A percentile compares a stretch with the other conserved stretches of the same genome.
phyloP scores from a whole-genome alignment of 2,113 vertebrate species.

The Siphamia tubifer region DNA sequence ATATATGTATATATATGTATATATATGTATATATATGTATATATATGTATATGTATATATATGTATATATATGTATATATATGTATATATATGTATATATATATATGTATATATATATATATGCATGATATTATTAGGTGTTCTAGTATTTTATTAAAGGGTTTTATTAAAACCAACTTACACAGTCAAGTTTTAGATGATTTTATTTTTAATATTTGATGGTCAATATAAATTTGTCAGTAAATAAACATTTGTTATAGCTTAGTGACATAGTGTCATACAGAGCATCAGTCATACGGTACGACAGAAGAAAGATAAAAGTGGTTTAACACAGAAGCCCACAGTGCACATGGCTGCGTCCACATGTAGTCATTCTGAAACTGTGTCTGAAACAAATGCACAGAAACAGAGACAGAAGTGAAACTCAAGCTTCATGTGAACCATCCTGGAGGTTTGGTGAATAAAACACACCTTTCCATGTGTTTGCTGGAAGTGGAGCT shows the following conservation, averaged over 20 bases:
- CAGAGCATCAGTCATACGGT: constrained; percentile 39
- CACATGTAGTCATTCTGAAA: constrained; percentile 39
- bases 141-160: no score
- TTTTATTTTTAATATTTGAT: constrained; percentile 42
- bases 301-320: constrained; percentile 29
- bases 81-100: no score
- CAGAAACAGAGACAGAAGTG: constrained; percentile 20
- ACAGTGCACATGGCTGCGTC: constrained; percentile 42
- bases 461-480: constrained; percentile 37
- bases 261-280: constrained; percentile 37
- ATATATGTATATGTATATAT: no score
- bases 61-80: no score
- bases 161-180: background rate
- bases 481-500: background rate
- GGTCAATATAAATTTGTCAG: constrained; percentile 56
- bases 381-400: constrained; percentile 11
- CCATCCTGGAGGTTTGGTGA: constrained; percentile 6
- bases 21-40: no score
- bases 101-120: no score
- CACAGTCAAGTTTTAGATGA: background rate
- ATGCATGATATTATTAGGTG: no score
- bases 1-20: no score
- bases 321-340: constrained; percentile 50
- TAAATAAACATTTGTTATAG: constrained; percentile 62
- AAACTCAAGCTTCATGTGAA: constrained; percentile 4